These are phyloP conservation scores for Cerceris rybyensis DNA, from an alignment of 2,888 invertebrate species.

Conservation along the genomic window DNA sequence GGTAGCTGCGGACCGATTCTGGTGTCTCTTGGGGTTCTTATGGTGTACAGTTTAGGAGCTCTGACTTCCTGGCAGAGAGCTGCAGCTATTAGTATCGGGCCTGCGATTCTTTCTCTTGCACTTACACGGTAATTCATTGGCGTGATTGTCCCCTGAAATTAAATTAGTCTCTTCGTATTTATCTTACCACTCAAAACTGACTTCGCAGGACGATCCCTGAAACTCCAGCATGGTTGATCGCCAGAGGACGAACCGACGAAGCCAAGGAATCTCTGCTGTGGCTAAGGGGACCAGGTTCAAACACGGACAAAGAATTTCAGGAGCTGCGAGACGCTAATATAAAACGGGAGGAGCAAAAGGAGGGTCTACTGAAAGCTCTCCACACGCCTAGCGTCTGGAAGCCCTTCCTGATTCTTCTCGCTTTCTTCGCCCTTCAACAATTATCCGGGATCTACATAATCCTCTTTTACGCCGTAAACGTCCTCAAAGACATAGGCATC, in stretches of 20 bases:
- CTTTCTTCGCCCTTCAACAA: constrained; percentile 88
- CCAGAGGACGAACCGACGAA: constrained; percentile 84
- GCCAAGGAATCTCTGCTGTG: constrained; percentile 86
- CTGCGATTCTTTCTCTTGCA: constrained; percentile 75
- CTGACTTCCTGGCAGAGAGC: constrained; percentile 87
- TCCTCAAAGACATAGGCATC: constrained; percentile 87
- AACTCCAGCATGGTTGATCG: constrained; percentile 87
- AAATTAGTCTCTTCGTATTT: not conserved
- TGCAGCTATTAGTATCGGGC: constrained; percentile 85
- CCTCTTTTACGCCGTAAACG: constrained; percentile 88
- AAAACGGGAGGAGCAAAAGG: constrained; percentile 62
- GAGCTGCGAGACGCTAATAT: constrained; percentile 83
- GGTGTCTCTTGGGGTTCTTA: constrained; percentile 88
- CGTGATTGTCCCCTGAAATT: not conserved
- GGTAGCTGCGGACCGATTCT: constrained; percentile 88
- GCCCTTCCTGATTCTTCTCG: constrained; percentile 86
- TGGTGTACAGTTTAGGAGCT: constrained; percentile 87
- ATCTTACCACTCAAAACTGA: not conserved
- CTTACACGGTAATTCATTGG: constrained; percentile 68
- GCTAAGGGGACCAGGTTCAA: constrained; percentile 85
- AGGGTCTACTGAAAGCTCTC: constrained; percentile 71
- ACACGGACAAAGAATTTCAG: constrained; percentile 86
- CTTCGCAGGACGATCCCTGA: constrained; percentile 84
- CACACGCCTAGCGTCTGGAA: constrained; percentile 84
- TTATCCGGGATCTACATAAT: constrained; percentile 89